Evolutionary conservation across 2,888 invertebrate species (phyloP).

Genomic region (Amphipoea lucens): DNA sequence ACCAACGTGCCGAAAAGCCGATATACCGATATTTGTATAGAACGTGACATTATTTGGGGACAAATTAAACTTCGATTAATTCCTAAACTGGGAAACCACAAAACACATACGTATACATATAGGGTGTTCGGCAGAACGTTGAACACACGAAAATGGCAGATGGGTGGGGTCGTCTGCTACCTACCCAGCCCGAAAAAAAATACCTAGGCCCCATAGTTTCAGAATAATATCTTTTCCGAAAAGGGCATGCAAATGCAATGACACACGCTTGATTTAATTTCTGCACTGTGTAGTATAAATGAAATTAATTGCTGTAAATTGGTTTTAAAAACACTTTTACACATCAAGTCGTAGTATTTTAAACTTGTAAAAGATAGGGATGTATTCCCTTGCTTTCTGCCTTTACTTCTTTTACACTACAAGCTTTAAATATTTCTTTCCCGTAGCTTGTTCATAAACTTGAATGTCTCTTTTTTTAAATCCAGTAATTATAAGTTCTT

Average conservation of each 20-base stretch:
- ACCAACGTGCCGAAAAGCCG: not conserved
- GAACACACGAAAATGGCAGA: no score
- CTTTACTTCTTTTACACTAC: not conserved
- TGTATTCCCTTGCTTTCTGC: not conserved
- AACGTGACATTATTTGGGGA: slow-evolving; percentile 1
- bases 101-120: not conserved
- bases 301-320: not conserved
- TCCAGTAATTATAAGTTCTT: not conserved
- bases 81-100: not conserved
- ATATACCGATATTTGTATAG: not conserved
- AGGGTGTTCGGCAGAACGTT: no score
- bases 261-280: not conserved
- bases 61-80: not conserved
- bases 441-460: not conserved
- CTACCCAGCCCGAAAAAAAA: no score
- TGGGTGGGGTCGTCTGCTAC: no score
- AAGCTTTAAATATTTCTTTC: not conserved
- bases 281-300: not conserved
- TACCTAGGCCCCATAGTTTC: no score
- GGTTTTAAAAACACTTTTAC: not conserved
- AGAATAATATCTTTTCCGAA: not conserved
- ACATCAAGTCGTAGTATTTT: no score
- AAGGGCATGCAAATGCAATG: not conserved
- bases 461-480: not conserved
- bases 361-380: not conserved